Percentiles rank a stretch among this genome's conserved stretches.
phyloP scores from a whole-genome alignment of 2,888 invertebrate genomes.

The Catocala sponsa region DNA sequence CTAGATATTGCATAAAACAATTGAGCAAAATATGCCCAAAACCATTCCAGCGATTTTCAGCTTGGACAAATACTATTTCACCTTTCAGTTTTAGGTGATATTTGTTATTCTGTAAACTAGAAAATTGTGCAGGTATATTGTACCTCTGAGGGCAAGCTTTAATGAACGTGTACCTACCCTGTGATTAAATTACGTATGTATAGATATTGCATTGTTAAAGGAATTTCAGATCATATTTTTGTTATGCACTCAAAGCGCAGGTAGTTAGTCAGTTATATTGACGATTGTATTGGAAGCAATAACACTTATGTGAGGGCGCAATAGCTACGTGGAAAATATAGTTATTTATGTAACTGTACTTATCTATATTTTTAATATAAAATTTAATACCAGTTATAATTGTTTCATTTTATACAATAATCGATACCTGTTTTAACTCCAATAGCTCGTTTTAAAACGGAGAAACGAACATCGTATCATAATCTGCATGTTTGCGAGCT shows the following conservation, averaged over 20 bases:
- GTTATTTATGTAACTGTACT: conserved; percentile 61
- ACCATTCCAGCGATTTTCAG: too few relatives aligned
- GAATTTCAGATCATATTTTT: conserved; percentile 44
- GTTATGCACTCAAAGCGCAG: conserved; percentile 48
- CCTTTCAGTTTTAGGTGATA: too few relatives aligned
- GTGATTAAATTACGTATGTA: conserved; percentile 9
- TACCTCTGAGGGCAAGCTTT: conserved; percentile 1
- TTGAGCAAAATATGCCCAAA: too few relatives aligned
- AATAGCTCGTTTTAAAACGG: too few relatives aligned
- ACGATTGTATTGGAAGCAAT: conserved; percentile 63
- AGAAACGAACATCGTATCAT: too few relatives aligned
- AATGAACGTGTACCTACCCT: conserved; percentile 17
- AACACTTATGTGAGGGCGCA: conserved; percentile 53
- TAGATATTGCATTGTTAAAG: conserved; percentile 43
- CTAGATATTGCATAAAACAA: too few relatives aligned
- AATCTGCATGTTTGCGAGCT: too few relatives aligned
- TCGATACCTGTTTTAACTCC: not conserved
- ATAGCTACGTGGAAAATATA: conserved; percentile 50
- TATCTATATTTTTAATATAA: conserved; percentile 81
- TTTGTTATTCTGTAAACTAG: too few relatives aligned
- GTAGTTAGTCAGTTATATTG: conserved; percentile 34
- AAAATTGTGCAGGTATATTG: too few relatives aligned
- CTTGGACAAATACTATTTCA: too few relatives aligned
- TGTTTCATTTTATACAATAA: conserved; percentile 30
- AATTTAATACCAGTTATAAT: conserved; percentile 54